Conservation (phyloP, 2,113 vertebrate genomes). For the Hippocampus abdominalis region DNA sequence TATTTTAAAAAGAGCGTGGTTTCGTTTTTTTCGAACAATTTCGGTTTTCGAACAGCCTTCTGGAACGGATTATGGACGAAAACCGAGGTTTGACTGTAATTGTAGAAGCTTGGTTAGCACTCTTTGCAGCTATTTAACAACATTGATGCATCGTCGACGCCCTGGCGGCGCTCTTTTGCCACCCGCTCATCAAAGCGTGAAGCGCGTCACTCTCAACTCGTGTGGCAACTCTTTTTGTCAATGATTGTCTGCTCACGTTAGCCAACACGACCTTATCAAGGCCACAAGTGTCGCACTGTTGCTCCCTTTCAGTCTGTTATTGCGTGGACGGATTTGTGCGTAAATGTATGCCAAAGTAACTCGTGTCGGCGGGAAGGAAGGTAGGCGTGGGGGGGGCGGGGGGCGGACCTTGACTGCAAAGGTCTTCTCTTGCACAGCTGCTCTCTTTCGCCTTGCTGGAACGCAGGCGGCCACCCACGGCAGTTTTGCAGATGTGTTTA, state of each 20-base stretch:
- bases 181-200: background rate
- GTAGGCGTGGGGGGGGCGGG: too few species aligned
- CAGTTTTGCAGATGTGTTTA: slow-evolving; percentile 19
- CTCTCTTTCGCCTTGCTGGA: slow-evolving; percentile 2
- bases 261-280: slow-evolving; percentile 53
- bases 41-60: too few species aligned
- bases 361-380: background rate
- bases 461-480: slow-evolving; percentile 1
- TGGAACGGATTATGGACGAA: too few species aligned
- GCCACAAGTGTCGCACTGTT: slow-evolving; percentile 47
- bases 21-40: too few species aligned
- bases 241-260: slow-evolving; percentile 55
- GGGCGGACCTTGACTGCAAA: slow-evolving; percentile 15
- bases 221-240: slow-evolving; percentile 18
- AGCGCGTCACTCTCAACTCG: background rate
- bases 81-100: too few species aligned
- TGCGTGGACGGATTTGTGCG: slow-evolving; percentile 28
- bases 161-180: background rate
- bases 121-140: too few species aligned
- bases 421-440: slow-evolving; percentile 14
- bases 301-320: slow-evolving; percentile 42
- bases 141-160: too few species aligned
- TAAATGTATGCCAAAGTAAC: slow-evolving; percentile 10
- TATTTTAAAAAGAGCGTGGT: too few species aligned
- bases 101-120: background rate